Percentiles rank a stretch among this genome's conserved stretches.
Conservation (phyloP, 2,797 vertebrate genomes). For the Selene dorsalis region DNA sequence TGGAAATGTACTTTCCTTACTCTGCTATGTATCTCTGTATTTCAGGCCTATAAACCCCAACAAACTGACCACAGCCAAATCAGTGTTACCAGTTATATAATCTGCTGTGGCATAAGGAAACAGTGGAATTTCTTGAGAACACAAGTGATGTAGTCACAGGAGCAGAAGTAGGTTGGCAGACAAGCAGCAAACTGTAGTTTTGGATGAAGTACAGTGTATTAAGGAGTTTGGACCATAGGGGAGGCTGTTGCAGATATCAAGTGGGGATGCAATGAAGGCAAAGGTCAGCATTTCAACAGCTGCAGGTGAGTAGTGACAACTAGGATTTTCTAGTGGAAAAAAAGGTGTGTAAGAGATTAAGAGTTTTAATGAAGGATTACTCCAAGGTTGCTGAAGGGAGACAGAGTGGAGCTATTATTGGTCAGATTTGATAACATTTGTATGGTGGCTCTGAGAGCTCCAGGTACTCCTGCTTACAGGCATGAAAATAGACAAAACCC, state of each 20-base stretch:
- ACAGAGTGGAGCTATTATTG: background rate
- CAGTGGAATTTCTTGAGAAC: background rate
- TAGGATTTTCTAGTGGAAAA: background rate
- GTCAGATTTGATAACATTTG: background rate
- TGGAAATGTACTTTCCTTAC: background rate
- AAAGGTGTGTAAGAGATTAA: background rate
- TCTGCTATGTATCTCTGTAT: background rate
- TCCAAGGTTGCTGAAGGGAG: background rate
- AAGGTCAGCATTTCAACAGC: background rate
- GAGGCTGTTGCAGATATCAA: background rate
- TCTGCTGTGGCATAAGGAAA: background rate
- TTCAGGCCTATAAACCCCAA: background rate
- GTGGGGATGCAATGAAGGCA: background rate
- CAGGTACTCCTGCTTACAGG: too few relatives aligned
- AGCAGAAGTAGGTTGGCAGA: too few relatives aligned
- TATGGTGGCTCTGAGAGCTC: too few relatives aligned
- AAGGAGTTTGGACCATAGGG: background rate
- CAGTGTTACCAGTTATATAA: background rate
- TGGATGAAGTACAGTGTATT: too few relatives aligned
- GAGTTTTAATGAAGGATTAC: background rate
- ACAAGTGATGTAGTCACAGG: too few relatives aligned
- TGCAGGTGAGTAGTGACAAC: background rate
- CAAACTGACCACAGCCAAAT: constrained; percentile 1
- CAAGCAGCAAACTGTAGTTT: too few relatives aligned
- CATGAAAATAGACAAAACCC: too few relatives aligned